Evolutionary conservation across 2,888 invertebrate species (phyloP).

Genomic region (Fabriciana adippe): DNA sequence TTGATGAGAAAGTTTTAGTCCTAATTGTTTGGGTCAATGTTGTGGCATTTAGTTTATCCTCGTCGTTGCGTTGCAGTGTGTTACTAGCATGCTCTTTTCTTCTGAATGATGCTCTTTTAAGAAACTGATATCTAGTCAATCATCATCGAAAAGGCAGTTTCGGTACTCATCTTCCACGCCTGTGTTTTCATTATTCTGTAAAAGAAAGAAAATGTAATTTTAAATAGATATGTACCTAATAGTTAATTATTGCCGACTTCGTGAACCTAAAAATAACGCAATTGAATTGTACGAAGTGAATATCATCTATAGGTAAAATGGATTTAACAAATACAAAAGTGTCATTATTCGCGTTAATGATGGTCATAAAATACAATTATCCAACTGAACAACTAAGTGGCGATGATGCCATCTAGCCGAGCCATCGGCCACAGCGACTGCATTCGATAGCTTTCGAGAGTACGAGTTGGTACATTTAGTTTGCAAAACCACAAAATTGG

Average conservation of each 20-base stretch:
- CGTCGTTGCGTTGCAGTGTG: background rate
- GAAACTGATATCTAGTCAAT: conserved; percentile 27
- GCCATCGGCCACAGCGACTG: no score
- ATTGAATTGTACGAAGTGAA: no score
- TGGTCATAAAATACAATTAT: no score
- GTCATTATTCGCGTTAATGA: no score
- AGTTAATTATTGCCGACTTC: background rate
- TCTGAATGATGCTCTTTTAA: background rate
- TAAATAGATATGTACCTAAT: conserved; percentile 2
- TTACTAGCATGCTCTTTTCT: background rate
- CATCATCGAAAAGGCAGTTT: conserved; percentile 30
- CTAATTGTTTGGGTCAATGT: background rate
- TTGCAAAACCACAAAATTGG: no score
- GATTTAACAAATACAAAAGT: no score
- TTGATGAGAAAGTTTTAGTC: background rate
- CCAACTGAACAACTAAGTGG: no score
- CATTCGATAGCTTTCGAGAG: no score
- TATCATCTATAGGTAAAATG: no score
- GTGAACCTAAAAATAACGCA: no score
- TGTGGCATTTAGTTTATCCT: background rate
- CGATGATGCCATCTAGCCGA: no score
- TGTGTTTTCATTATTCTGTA: conserved; percentile 30
- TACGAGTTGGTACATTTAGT: no score
- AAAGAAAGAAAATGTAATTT: background rate
- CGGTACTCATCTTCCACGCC: background rate